Evolutionary conservation across 2,797 vertebrate species (phyloP), one percentile per base, ranked within the genome.

Genomic region (Periophthalmus magnuspinnatus): DNA sequence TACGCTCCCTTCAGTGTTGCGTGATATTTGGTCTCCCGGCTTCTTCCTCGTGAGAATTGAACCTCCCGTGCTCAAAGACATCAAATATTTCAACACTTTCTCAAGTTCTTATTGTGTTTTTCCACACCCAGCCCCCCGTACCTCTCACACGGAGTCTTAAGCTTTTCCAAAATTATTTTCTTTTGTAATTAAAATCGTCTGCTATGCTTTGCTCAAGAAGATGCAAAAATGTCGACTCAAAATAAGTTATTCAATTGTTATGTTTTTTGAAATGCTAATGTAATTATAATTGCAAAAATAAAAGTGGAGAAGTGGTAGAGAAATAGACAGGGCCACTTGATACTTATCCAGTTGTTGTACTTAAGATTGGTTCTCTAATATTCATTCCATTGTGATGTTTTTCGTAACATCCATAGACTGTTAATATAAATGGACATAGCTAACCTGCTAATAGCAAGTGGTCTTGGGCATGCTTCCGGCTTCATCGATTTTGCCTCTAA

Each of bases 61-160:
- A 77, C 81, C 88, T 86, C 77, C 80, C 56, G 62, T 83, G 86
- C 77, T 86, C 83, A 79, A 81, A 84, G 88, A 88, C 89, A 82
- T 89, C 84, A 89, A 91, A 91, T 88, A 91, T 92, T 89, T 93
- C 89, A 92, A 88, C 89, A 89, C 90, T 90, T 91, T 88, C 91
- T 91, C 88, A 84, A 80, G 89, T 90, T 91, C 84, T 86, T 85
- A 47, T 78, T 85, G 82, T 88, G 79, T 89, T 89, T 90, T 87
- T 89, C 78, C 81, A 85, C 79, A 79, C 85, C 65, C 71, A 69
- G 55, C 60, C 81, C 80, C 75, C 70, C 50, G 58, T 65, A 77
- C 61, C 57, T 69, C 60, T 22, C 69, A 69, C 56, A 50, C 47
- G n/a, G 50, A 67, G 50, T 50, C 24, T 6, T 14, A 47, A 48